Percentiles rank a stretch among this genome's conserved stretches.
These are phyloP conservation scores for Diarsia dahlii DNA, from an alignment of 2,888 invertebrate genomes.

Conservation along the genomic window DNA sequence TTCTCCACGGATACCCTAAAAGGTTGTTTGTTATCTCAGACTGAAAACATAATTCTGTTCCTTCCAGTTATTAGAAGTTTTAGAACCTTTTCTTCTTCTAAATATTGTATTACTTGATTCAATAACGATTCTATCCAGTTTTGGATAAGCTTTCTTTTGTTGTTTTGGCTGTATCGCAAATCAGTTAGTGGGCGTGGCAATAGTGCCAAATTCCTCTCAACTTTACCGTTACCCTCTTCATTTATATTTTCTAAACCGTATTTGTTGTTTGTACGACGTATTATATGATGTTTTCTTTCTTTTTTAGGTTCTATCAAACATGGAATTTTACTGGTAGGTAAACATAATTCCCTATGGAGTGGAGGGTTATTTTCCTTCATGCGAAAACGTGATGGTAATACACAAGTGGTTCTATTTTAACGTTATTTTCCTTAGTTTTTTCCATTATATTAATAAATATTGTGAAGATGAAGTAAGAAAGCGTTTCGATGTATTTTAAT, in stretches of 20 bases:
- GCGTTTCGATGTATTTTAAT: not conserved
- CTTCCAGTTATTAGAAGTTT: not conserved
- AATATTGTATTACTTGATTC: constrained; percentile 18
- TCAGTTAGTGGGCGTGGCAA: constrained; percentile 30
- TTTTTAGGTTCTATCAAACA: constrained; percentile 13
- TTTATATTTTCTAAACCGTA: constrained; percentile 23
- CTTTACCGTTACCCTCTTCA: constrained; percentile 33
- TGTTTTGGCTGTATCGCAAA: constrained; percentile 24
- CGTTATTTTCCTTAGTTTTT: constrained; percentile 22
- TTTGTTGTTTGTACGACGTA: not conserved
- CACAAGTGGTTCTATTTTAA: constrained; percentile 23
- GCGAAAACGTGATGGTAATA: constrained; percentile 39
- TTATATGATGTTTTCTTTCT: not conserved
- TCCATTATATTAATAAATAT: not conserved
- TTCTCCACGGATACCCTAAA: not conserved
- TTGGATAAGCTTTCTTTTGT: constrained; percentile 27
- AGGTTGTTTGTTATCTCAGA: not conserved
- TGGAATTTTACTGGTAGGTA: constrained; percentile 16
- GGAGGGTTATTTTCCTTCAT: constrained; percentile 16
- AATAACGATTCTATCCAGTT: constrained; percentile 19
- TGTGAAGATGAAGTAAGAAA: not conserved
- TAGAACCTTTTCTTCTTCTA: constrained; percentile 4
- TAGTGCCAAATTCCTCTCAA: constrained; percentile 36
- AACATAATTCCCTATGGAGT: constrained; percentile 26
- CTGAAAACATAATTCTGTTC: constrained; percentile 12